Conservation (phyloP, 2,888 invertebrate species). For the Charanyca ferruginea region DNA sequence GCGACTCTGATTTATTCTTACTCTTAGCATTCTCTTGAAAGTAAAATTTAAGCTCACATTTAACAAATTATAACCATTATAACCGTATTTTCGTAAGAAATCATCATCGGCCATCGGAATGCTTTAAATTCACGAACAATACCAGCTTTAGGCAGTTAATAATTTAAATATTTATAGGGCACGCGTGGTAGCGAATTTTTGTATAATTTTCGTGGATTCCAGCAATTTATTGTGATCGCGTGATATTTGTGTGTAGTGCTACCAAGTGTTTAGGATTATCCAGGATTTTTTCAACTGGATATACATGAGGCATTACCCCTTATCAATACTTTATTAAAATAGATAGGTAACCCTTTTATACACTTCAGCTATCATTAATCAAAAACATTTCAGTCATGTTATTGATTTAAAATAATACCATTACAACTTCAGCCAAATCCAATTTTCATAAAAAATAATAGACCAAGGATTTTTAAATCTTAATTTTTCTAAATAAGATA, state of each 20-base stretch:
- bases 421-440: neutral
- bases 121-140: constrained; percentile 62
- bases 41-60: constrained; percentile 48
- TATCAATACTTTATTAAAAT: neutral
- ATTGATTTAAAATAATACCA: neutral
- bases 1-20: constrained; percentile 29
- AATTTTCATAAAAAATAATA: neutral
- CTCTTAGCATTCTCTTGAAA: constrained; percentile 34
- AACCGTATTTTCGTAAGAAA: constrained; percentile 54
- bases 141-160: constrained; percentile 58
- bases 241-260: constrained; percentile 67
- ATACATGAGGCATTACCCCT: neutral
- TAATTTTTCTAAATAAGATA: too few relatives aligned
- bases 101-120: constrained; percentile 51
- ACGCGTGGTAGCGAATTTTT: constrained; percentile 84
- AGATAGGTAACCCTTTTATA: too few relatives aligned
- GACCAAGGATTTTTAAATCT: neutral
- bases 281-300: constrained; percentile 10
- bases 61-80: constrained; percentile 62
- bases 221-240: constrained; percentile 78
- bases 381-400: neutral
- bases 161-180: constrained; percentile 79
- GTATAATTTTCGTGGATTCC: constrained; percentile 78
- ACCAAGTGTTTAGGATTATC: constrained; percentile 43
- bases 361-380: neutral